Base-by-base conservation (phyloP, 2,113 vertebrate genomes). In the Bos indicus region DNA sequence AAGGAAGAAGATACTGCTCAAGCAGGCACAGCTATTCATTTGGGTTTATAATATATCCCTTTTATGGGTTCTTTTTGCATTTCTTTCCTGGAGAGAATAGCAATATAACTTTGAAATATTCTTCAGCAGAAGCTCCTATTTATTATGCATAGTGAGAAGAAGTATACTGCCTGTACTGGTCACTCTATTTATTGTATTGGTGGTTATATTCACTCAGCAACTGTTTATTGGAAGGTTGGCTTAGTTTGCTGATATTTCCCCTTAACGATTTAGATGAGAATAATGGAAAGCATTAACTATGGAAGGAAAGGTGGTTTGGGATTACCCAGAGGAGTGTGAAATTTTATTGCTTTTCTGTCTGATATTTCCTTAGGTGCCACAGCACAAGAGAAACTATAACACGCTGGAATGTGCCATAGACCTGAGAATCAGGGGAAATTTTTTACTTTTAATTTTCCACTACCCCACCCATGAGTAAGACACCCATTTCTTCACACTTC, bases 91-190 rank as follows among this genome's bases (percentile, higher is more conserved):
- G 52, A 97, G 81, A 56, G 97, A 96, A 93, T 52, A 93, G 64
- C 56, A 95, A 97, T 43, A 97, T 97, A 97, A 88, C 78, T 96
- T 94, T 90, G 43, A 98, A 97, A 91, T 98, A 60, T 88, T 40
- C 9, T 71, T 80, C 87, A 87, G 74, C 54, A 94, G 88, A 86
- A 21, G 26, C 23, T 97, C 90, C 43, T 96, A 74, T 97, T 93
- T 94, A 67, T 95, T 98, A 95, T 7, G 80, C 25, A 56, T 16
- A 3, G 11, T 6, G 5, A 43, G 60, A 90, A 62, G 33, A 54
- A 88, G 28, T 86, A 85, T 88, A 36, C 10, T 51, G 25, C 6
- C 71, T 48, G 26, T 7, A 60, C 6, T 82, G 23, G 30, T 86
- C 40, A 91, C 33, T 84, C 13, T 94, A 28, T 57, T 57, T 64